These are phyloP conservation scores for Tiliqua scincoides DNA, from an alignment of 2,113 vertebrate genomes.

Conservation along the genomic window DNA sequence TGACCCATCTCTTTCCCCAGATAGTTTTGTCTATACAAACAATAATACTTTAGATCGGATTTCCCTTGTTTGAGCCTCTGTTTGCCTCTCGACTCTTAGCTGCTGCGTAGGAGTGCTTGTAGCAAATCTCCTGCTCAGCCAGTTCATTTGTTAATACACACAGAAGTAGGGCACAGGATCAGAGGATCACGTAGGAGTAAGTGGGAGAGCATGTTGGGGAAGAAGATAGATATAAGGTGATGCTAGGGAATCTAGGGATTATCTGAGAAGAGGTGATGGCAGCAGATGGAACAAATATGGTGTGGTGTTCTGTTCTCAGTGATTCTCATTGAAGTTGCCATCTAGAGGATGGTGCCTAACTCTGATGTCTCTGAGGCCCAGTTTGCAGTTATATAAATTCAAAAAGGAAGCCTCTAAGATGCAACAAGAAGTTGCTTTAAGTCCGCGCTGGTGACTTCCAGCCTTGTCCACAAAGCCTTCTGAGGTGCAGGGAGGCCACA, in stretches of 20 bases:
- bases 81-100: not conserved
- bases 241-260: not conserved
- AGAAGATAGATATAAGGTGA: not conserved
- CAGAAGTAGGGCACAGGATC: not conserved
- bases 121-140: accelerated
- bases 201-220: not conserved
- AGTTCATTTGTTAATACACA: not conserved
- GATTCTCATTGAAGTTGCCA: not conserved
- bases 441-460: too few relatives aligned
- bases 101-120: not conserved
- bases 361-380: not conserved
- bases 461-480: not conserved
- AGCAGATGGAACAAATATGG: not conserved
- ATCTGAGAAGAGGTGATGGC: not conserved
- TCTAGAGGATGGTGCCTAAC: not conserved
- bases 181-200: not conserved
- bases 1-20: not conserved
- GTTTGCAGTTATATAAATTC: not conserved
- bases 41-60: not conserved
- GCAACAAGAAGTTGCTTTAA: too few relatives aligned
- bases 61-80: not conserved
- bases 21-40: not conserved
- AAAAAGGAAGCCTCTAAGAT: not conserved
- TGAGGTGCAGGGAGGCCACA: too few relatives aligned
- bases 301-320: not conserved